Conservation (phyloP, 2,113 vertebrate species). For the Hucho hucho region DNA sequence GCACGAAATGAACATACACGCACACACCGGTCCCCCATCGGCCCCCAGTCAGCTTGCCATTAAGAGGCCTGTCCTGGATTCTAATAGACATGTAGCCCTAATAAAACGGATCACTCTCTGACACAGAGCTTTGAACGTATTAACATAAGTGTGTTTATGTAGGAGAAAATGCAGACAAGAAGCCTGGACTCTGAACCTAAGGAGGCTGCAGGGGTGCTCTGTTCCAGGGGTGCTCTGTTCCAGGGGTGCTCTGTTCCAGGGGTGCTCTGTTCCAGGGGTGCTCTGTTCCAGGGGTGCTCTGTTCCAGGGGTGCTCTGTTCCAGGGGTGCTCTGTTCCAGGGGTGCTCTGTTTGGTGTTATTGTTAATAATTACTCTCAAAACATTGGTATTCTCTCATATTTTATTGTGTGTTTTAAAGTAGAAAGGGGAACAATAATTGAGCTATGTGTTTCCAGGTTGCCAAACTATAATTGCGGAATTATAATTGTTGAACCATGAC, state of each 20-base stretch:
- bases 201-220: conserved; percentile 26
- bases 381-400: neutral
- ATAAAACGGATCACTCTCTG: conserved; percentile 39
- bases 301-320: neutral
- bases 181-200: conserved; percentile 36
- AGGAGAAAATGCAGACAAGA: conserved; percentile 18
- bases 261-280: conserved; percentile 30
- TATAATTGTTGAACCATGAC: conserved; percentile 11
- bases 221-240: neutral
- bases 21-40: conserved; percentile 3
- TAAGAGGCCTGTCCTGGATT: conserved; percentile 30
- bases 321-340: neutral
- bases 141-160: conserved; percentile 20
- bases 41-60: conserved; percentile 23
- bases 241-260: neutral
- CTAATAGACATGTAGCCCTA: conserved; percentile 42
- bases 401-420: conserved; percentile 15
- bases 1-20: neutral
- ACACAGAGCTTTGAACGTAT: conserved; percentile 32
- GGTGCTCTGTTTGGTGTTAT: conserved; percentile 44
- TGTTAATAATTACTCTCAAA: conserved; percentile 13
- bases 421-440: neutral
- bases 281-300: conserved; percentile 22
- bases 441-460: conserved; percentile 16
- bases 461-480: conserved; percentile 22